phyloP scores from a whole-genome alignment of 1,140 invertebrate genomes.

The Temnothorax nylanderi region DNA sequence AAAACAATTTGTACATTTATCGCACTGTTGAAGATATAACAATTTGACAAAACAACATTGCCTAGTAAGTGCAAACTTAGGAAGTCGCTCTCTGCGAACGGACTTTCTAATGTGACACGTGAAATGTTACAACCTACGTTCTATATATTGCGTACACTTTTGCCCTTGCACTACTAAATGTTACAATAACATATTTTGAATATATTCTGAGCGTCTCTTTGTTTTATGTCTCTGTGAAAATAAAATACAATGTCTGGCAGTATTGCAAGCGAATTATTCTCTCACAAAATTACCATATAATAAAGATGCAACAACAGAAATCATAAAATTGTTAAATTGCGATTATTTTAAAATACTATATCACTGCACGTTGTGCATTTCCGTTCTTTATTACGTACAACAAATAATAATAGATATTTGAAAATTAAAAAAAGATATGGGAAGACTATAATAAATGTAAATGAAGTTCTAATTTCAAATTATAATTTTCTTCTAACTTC shows the following conservation, averaged over 20 bases:
- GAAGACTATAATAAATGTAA: background rate
- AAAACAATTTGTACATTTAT: background rate
- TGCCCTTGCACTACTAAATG: conserved; percentile 3
- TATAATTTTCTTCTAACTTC: background rate
- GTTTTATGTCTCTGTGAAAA: background rate
- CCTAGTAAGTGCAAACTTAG: conserved; percentile 13
- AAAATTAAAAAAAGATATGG: background rate
- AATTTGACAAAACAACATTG: conserved; percentile 24
- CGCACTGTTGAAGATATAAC: background rate
- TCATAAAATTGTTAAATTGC: background rate
- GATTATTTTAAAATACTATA: conserved; percentile 13
- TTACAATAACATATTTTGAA: conserved; percentile 22
- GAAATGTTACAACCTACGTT: background rate
- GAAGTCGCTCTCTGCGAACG: background rate
- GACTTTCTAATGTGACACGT: background rate
- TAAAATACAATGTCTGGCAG: background rate
- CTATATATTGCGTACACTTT: background rate
- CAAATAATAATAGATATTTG: background rate
- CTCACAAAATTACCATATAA: background rate
- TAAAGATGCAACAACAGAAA: background rate
- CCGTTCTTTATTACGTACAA: background rate
- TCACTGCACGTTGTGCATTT: background rate
- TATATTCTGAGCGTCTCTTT: background rate
- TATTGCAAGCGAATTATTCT: background rate
- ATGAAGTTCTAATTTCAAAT: background rate